Percentiles rank a stretch among this genome's conserved stretches.
These are phyloP conservation scores for Microctenopoma steveboyesi DNA, from an alignment of 2,797 vertebrate species.

Conservation along the genomic window DNA sequence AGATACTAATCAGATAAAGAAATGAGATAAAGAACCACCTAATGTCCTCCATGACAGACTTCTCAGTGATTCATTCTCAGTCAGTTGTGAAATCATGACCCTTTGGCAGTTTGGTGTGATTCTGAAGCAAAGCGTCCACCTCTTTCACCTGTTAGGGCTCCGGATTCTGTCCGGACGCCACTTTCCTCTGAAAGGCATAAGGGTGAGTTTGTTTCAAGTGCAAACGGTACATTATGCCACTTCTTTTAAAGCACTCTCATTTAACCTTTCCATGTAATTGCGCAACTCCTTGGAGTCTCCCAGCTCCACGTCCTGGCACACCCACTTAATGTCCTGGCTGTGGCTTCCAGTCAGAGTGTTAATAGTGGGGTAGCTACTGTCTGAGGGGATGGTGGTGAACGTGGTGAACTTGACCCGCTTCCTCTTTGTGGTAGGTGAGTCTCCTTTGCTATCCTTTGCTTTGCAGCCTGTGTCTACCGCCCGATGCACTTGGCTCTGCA, in stretches of 20 bases:
- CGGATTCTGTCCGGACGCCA: slow-evolving; percentile 52
- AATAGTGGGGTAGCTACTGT: slow-evolving; percentile 84
- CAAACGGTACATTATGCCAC: slow-evolving; percentile 70
- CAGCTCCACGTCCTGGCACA: slow-evolving; percentile 88
- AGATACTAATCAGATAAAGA: slow-evolving; percentile 68
- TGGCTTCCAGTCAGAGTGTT: slow-evolving; percentile 84
- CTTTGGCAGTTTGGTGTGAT: slow-evolving; percentile 78
- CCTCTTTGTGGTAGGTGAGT: slow-evolving; percentile 91
- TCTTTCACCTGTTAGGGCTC: slow-evolving; percentile 47
- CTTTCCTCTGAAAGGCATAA: slow-evolving; percentile 82
- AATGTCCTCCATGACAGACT: slow-evolving; percentile 33
- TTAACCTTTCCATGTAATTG: slow-evolving; percentile 90
- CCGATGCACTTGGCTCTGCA: slow-evolving; percentile 85
- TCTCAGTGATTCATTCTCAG: slow-evolving; percentile 41
- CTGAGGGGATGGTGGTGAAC: slow-evolving; percentile 89
- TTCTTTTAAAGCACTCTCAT: slow-evolving; percentile 85
- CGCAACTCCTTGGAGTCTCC: slow-evolving; percentile 87
- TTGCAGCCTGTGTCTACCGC: slow-evolving; percentile 72
- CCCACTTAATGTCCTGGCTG: slow-evolving; percentile 93
- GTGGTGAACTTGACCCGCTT: slow-evolving; percentile 96
- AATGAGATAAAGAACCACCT: slow-evolving; percentile 59
- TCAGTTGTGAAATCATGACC: slow-evolving; percentile 57
- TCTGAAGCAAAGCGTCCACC: slow-evolving; percentile 44
- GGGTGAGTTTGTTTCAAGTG: slow-evolving; percentile 80
- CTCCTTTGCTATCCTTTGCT: slow-evolving; percentile 83